phyloP scores from a whole-genome alignment of 2,113 vertebrate genomes.

The Paralichthys olivaceus region DNA sequence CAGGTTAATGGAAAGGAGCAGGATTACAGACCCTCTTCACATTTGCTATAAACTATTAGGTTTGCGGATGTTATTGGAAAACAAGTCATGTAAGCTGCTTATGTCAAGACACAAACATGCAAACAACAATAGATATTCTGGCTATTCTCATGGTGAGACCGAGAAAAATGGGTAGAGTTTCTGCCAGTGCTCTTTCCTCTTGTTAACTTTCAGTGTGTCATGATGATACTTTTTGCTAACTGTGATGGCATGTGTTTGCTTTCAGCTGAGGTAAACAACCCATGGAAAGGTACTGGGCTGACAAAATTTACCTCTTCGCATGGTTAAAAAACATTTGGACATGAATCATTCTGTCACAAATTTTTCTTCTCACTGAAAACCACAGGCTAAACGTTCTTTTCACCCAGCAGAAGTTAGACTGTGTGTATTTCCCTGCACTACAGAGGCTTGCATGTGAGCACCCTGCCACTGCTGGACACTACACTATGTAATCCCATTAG shows the following conservation, averaged over 20 bases:
- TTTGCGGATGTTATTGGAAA: no score
- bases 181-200: constrained; percentile 2
- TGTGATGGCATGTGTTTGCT: not conserved
- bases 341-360: not conserved
- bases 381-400: not conserved
- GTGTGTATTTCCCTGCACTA: constrained; percentile 4
- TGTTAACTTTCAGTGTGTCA: constrained; percentile 16
- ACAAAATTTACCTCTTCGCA: constrained; percentile 1
- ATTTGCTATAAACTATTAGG: no score
- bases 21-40: no score
- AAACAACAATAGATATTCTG: no score
- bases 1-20: no score
- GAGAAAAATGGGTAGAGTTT: not conserved
- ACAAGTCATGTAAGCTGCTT: no score
- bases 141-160: no score
- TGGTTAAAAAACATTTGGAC: not conserved
- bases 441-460: constrained; percentile 17
- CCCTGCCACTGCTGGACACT: constrained; percentile 41
- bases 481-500: constrained; percentile 65
- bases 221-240: constrained; percentile 21
- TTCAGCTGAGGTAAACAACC: constrained; percentile 20
- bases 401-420: not conserved
- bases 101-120: no score
- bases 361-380: not conserved
- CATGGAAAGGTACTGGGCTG: not conserved